phyloP scores from a whole-genome alignment of 2,113 vertebrate genomes.

The Mormyrus iriodes region DNA sequence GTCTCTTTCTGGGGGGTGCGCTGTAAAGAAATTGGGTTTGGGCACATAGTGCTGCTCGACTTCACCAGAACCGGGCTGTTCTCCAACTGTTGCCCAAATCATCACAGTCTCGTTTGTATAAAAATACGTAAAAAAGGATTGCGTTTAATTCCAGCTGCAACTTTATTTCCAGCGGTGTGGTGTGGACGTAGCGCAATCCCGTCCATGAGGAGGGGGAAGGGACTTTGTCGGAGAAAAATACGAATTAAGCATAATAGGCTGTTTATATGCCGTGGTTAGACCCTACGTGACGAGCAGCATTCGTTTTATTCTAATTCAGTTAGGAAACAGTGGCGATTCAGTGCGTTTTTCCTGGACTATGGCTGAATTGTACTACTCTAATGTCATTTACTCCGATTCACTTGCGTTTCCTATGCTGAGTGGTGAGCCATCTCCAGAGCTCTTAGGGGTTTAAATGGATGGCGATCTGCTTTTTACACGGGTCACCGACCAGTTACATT shows the following conservation, averaged over 20 bases:
- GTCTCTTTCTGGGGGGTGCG: neutral
- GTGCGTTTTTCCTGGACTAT: neutral
- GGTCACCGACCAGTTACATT: neutral
- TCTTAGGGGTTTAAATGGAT: neutral
- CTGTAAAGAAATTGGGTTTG: neutral
- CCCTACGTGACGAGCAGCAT: neutral
- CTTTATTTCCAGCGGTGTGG: conserved; percentile 48
- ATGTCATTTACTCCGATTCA: neutral
- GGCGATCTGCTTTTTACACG: conserved; percentile 2
- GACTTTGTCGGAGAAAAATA: conserved; percentile 18
- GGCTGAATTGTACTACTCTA: neutral
- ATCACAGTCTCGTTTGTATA: conserved; percentile 16
- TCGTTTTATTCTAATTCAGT: neutral
- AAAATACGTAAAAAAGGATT: neutral
- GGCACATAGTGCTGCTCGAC: neutral
- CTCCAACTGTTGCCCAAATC: conserved; percentile 60
- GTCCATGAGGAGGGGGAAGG: conserved; percentile 39
- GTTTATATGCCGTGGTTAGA: neutral
- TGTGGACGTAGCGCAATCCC: conserved; percentile 59
- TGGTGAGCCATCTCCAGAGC: neutral
- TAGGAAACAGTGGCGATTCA: neutral
- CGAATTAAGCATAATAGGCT: neutral
- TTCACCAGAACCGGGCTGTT: conserved; percentile 24
- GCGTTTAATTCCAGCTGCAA: conserved; percentile 35
- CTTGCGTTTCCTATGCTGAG: neutral